Conservation (phyloP, 2,888 invertebrate genomes). For the Idaea straminata region DNA sequence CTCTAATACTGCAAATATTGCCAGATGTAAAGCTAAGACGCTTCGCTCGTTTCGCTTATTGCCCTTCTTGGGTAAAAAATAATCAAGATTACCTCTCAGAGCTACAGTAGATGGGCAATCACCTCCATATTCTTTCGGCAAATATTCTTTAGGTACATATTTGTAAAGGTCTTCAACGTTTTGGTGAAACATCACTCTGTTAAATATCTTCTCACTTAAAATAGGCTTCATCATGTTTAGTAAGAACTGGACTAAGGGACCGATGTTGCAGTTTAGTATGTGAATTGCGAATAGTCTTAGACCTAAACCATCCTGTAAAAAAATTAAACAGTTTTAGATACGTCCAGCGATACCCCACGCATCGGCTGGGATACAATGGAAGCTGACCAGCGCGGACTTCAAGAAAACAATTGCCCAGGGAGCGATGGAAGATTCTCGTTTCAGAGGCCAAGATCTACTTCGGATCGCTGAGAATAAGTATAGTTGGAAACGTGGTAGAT, state of each 20-base stretch:
- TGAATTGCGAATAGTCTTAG: conserved; percentile 10
- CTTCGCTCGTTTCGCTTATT: too few relatives aligned
- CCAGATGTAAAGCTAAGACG: too few relatives aligned
- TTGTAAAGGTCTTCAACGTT: conserved; percentile 9
- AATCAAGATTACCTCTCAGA: conserved; percentile 11
- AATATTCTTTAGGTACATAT: conserved; percentile 18
- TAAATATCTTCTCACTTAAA: conserved; percentile 10
- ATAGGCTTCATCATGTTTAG: conserved; percentile 10
- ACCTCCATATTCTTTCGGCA: conserved; percentile 20
- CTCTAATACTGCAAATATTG: too few relatives aligned
- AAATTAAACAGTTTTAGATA: not conserved
- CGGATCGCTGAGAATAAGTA: too few relatives aligned
- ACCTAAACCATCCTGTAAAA: conserved; percentile 14
- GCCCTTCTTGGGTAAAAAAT: too few relatives aligned
- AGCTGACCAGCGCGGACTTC: too few relatives aligned
- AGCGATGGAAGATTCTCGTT: too few relatives aligned
- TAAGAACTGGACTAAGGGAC: conserved; percentile 3
- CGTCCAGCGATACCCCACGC: too few relatives aligned
- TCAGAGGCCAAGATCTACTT: too few relatives aligned
- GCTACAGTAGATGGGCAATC: conserved; percentile 10
- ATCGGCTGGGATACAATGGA: too few relatives aligned
- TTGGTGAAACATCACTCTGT: conserved; percentile 11
- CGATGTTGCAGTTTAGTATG: conserved; percentile 11
- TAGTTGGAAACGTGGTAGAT: too few relatives aligned
- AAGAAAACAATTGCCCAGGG: too few relatives aligned